A percentile compares a stretch with the other conserved stretches of the same genome.
These are phyloP conservation scores for Euzetes globulus DNA, from an alignment of 2,888 invertebrate species.

Conservation along the genomic window DNA sequence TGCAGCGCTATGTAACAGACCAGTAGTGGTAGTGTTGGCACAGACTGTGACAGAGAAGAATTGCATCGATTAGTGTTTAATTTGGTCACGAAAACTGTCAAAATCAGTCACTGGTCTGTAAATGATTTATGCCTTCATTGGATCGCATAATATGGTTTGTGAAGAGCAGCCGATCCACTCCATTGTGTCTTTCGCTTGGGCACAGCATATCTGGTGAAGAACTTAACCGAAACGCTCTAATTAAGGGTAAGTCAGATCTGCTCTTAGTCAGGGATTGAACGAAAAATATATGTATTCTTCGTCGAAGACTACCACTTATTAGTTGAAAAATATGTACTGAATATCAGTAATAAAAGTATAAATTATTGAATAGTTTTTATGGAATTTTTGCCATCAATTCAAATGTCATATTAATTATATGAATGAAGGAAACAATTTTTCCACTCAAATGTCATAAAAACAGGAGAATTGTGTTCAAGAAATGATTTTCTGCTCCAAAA, in stretches of 20 bases:
- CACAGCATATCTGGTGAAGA: too few species aligned
- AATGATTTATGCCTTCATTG: constrained; percentile 13
- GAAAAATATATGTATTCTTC: background rate
- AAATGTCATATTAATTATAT: constrained; percentile 8
- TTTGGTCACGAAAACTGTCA: constrained; percentile 20
- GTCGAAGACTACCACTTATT: background rate
- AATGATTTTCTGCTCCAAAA: background rate
- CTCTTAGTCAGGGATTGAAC: background rate
- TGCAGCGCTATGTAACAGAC: too few species aligned
- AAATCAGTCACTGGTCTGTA: constrained; percentile 20
- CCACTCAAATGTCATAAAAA: background rate
- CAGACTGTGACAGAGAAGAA: background rate
- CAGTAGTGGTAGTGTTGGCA: too few species aligned
- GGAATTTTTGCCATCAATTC: background rate
- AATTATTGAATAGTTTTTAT: too few species aligned
- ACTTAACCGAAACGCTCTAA: constrained; percentile 7
- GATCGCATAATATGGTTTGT: background rate
- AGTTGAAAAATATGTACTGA: too few species aligned
- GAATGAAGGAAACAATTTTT: background rate
- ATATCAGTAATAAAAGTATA: too few species aligned
- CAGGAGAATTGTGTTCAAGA: background rate
- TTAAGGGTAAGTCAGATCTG: background rate
- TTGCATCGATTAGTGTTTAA: constrained; percentile 16
- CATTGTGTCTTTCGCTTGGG: too few species aligned
- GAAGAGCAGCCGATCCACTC: background rate